Evolutionary conservation across 2,888 invertebrate genomes (phyloP).

Genomic region (Scaptomyza tumidula): DNA sequence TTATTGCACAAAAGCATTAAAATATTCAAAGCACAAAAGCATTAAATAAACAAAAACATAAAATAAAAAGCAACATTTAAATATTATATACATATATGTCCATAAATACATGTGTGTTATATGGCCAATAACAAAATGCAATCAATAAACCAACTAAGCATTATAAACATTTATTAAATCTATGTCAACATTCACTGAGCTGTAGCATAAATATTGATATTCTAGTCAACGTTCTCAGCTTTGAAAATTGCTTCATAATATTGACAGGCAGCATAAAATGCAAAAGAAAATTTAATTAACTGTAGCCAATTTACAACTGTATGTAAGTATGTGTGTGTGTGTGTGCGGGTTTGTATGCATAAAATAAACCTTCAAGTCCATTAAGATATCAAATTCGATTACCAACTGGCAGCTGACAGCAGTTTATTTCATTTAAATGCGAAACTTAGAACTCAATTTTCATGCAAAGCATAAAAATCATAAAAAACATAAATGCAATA

Average conservation of each 20-base stretch:
- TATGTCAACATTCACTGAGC: background rate
- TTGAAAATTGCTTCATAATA: constrained; percentile 1
- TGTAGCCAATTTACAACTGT: background rate
- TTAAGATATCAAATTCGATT: constrained; percentile 11
- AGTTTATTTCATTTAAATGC: constrained; percentile 1
- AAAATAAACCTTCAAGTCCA: background rate
- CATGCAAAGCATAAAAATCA: constrained; percentile 2
- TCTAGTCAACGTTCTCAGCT: background rate
- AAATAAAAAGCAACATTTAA: background rate
- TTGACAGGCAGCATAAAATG: background rate
- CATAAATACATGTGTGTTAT: background rate
- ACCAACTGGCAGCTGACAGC: constrained; percentile 7
- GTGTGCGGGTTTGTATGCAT: background rate
- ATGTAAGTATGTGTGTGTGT: background rate
- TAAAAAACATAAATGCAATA: background rate
- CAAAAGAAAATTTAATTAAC: constrained; percentile 4
- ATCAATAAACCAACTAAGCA: background rate
- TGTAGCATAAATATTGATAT: constrained; percentile 1
- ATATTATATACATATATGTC: too few relatives aligned
- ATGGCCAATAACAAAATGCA: background rate
- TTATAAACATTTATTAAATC: constrained; percentile 1
- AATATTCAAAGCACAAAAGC: constrained; percentile 8
- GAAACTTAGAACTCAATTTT: constrained; percentile 21
- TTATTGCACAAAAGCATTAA: constrained; percentile 28
- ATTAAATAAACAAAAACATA: background rate